Evolutionary conservation across 2,797 vertebrate genomes (phyloP).

Genomic region (Pipistrellus pygmaeus): DNA sequence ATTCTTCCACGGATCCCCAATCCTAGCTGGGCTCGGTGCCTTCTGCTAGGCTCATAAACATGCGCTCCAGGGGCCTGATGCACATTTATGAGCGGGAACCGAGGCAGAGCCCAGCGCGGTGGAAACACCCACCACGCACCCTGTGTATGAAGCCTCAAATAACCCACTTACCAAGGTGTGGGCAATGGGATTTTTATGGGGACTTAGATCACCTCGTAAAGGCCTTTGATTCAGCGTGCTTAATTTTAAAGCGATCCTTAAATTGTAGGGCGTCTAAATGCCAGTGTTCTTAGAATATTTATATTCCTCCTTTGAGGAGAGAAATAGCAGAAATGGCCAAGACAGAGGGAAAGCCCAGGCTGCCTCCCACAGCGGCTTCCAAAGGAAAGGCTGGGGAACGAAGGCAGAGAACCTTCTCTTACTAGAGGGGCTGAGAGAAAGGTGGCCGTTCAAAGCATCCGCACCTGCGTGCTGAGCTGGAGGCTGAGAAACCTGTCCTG

Average conservation of each 20-base stretch:
- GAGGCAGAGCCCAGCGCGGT: not conserved
- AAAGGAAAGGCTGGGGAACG: not conserved
- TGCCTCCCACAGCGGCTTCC: not conserved
- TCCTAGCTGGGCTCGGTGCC: not conserved
- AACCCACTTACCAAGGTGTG: constrained; percentile 60
- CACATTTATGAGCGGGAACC: constrained; percentile 58
- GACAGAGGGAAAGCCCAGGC: constrained; percentile 6
- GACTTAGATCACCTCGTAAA: constrained; percentile 80
- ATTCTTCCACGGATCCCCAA: constrained; percentile 27
- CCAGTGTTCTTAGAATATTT: constrained; percentile 79
- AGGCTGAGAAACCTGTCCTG: not conserved
- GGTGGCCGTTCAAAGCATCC: not conserved
- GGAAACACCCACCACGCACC: not conserved
- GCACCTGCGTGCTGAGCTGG: not conserved
- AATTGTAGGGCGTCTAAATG: constrained; percentile 80
- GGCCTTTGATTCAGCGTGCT: constrained; percentile 81
- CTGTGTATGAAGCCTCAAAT: constrained; percentile 82
- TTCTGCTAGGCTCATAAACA: constrained; percentile 46
- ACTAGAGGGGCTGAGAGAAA: not conserved
- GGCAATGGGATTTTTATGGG: constrained; percentile 70
- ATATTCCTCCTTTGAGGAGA: constrained; percentile 62
- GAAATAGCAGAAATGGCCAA: constrained; percentile 53
- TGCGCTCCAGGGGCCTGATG: not conserved
- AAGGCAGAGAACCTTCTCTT: not conserved
- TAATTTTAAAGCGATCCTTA: constrained; percentile 83